phyloP scores from a whole-genome alignment of 53 echinoderm and acorn worm species.

The Arbacia lixula region DNA sequence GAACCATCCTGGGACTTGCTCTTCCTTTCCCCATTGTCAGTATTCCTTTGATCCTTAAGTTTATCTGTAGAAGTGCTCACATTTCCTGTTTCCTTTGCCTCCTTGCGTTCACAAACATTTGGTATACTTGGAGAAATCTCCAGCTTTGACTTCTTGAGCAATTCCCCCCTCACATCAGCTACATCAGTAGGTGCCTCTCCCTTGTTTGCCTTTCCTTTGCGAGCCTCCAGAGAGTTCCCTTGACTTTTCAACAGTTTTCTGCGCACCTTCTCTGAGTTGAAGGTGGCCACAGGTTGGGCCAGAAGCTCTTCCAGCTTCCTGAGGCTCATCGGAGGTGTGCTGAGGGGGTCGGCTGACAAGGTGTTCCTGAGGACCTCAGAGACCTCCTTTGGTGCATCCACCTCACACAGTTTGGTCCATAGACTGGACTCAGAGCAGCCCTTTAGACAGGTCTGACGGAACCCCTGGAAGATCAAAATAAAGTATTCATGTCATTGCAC shows the following conservation, averaged over 20 bases:
- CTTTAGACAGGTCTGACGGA: constrained; percentile 75
- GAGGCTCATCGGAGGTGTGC: background rate
- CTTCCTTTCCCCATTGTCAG: no score
- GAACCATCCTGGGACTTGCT: no score
- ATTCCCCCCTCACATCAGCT: no score
- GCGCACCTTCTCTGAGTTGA: constrained; percentile 55
- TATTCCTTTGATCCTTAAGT: no score
- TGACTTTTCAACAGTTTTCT: constrained; percentile 37
- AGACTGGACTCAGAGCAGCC: constrained; percentile 74
- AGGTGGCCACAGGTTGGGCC: constrained; percentile 44
- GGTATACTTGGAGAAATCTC: no score
- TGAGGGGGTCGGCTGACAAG: background rate
- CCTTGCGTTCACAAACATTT: no score
- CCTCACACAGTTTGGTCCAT: constrained; percentile 91
- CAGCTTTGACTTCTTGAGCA: no score
- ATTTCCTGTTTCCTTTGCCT: no score
- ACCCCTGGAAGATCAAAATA: constrained; percentile 90
- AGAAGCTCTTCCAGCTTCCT: constrained; percentile 46
- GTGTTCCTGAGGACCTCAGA: constrained; percentile 13
- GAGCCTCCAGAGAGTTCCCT: no score
- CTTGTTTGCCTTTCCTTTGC: background rate
- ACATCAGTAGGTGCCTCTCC: background rate
- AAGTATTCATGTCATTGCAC: no score
- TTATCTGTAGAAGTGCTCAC: no score
- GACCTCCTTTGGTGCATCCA: constrained; percentile 59